Evolutionary conservation across 2,113 vertebrate genomes (phyloP), one percentile per base, ranked within the genome.

Genomic region (Nycticebus coucang): DNA sequence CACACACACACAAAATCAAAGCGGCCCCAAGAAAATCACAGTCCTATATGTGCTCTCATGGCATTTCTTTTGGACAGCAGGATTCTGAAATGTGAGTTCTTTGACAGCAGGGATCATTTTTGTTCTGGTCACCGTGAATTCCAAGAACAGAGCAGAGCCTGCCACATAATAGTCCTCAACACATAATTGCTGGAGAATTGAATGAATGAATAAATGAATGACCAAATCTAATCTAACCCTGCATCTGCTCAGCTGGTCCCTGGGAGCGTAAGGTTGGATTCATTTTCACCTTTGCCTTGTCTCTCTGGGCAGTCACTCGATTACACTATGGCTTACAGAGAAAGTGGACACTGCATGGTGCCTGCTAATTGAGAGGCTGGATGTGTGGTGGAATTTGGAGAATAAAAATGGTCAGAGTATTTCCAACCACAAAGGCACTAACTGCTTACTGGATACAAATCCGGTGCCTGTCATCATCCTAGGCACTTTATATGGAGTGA

Each of bases 1-100:
- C 8, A 50, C 45, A 50, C 8, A 50, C 45, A 8, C 45, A 50
- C 45, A 50, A 50, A 50, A 50, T 50, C 8, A 50, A 82, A 94
- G n/a, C 59, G 5, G 50, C 15, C 55, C 30, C n/a, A 37, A 50
- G 77, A 69, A 74, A 60, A 78, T 37, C 26, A 33, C 33, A 12
- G 53, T 28, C 53, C 26, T 5, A 0, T 50, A 10, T 35, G n/a
- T 41, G 1, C 5, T 53, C 14, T 13, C 10, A 0, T 12, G 60
- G 59, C 8, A 3, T 55, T 79, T 79, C 72, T 55, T 1, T 11
- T 64, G n/a, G 53, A 62, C 1, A 0, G 33, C 12, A 1, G 17
- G 45, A 41, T 22, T 55, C 83, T 59, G 50, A 55, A 22, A 30
- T 5, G 4, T 71, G 92, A 30, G n/a, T 17, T 62, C 68, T 50